A percentile compares a stretch with the other conserved stretches of the same genome.
Conservation (phyloP, 2,888 invertebrate genomes). For the Theodoxus fluviatilis region DNA sequence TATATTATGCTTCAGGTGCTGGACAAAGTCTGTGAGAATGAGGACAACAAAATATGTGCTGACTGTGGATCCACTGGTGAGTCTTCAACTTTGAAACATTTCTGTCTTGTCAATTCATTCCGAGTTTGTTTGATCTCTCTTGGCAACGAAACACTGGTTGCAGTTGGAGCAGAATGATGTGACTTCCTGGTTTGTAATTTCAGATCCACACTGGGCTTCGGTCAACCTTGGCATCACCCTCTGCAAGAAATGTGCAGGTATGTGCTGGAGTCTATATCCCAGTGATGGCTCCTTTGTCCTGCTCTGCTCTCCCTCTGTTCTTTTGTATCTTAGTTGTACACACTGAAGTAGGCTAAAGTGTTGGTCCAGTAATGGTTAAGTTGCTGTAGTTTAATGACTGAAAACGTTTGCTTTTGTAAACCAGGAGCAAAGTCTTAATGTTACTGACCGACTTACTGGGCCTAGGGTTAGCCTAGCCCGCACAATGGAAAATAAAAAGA, state of each 20-base stretch:
- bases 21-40: conserved; percentile 56
- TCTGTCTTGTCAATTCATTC: neutral
- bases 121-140: neutral
- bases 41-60: conserved; percentile 72
- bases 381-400: too few species aligned
- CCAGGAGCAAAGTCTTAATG: too few species aligned
- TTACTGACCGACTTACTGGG: too few species aligned
- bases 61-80: conserved; percentile 87
- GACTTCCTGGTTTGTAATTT: conserved; percentile 24
- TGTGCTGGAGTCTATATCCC: too few species aligned
- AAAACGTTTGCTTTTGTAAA: too few species aligned
- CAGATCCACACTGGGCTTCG: conserved; percentile 95
- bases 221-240: conserved; percentile 90
- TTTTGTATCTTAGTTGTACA: too few species aligned
- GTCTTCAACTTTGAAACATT: conserved; percentile 35
- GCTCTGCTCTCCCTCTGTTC: too few species aligned
- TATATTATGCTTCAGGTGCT: conserved; percentile 50
- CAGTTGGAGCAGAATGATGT: neutral
- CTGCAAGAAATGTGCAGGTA: conserved; percentile 83
- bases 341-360: too few species aligned
- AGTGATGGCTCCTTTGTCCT: too few species aligned
- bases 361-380: too few species aligned
- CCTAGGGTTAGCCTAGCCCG: too few species aligned
- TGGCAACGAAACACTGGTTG: neutral
- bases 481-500: too few species aligned